Conservation (phyloP, 2,797 vertebrate genomes). For the Neomorphus geoffroyi region DNA sequence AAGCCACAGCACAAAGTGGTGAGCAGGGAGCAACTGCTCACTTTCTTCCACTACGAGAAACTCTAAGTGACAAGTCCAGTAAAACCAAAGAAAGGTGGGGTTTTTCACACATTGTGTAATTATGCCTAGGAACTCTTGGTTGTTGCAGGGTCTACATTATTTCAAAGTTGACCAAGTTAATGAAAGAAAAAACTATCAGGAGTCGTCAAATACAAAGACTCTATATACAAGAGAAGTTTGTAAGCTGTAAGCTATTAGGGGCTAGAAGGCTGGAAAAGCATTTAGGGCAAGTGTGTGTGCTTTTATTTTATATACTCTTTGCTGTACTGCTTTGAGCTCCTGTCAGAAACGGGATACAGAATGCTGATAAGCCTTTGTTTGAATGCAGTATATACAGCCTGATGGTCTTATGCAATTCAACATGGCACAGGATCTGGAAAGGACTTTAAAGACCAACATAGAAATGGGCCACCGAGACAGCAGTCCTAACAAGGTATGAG, state of each 20-base stretch:
- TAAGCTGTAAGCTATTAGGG: not conserved
- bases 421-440: not conserved
- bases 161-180: not conserved
- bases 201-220: not conserved
- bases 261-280: not conserved
- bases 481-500: not conserved
- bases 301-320: not conserved
- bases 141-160: not conserved
- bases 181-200: not conserved
- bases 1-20: fast-evolving
- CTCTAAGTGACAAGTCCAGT: not conserved
- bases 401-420: not conserved
- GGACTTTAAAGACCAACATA: not conserved
- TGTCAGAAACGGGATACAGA: not conserved
- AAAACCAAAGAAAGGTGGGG: not conserved
- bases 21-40: not conserved
- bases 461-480: not conserved
- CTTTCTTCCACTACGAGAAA: not conserved
- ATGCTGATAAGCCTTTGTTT: not conserved
- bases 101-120: not conserved
- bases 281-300: not conserved
- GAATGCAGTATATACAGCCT: not conserved
- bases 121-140: not conserved
- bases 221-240: not conserved
- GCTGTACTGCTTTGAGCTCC: not conserved